Base-by-base conservation (phyloP, 2,888 invertebrate species). In the Plagodis dolabraria region DNA sequence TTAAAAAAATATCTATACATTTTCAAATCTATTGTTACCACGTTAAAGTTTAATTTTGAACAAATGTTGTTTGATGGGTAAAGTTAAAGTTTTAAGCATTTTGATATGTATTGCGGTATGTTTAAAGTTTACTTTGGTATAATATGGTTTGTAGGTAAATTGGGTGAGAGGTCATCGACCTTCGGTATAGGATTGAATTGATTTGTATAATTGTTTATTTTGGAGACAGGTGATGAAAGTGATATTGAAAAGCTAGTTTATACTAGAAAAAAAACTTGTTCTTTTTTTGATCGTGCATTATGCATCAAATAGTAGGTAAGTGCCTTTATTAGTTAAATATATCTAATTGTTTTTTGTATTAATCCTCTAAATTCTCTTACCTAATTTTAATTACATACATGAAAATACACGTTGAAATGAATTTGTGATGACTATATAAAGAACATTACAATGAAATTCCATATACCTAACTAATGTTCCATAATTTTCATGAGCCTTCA, bases 211-310 rank as follows among this genome's bases (percentile, higher is more conserved):
- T 70, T 70, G 68, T 61, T 67, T 62, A 58, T 45, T 67, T 63
- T 61, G 72, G 69, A 72, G 75, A 79, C 82, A 81, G 77, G 79
- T 83, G 80, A 57, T 69, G 64, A 68, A 65, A 55, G 57, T 53
- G 53, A 57, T 61, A 49, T 55, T 22, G 47, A 45, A 35, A 8
- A 33, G 12, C 47, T 42, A 38, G 36, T 52, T 58, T 49, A 45
- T 52, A 49, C 8, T 36, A 36, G 22, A 22, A 22, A 22, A 22
- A 22, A 22, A 22, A 22, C 22, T 22, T n/a, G n/a, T 22, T 22
- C 4, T 22, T 1, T 22, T 22, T 22, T 22, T 22, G 22, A 22
- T 22, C 22, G 22, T 22, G 22, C 22, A 22, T 22, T 1, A 22
- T 22, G 22, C 4, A 22, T 22, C 22, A 22, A 22, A 22, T 22